Percentiles rank a stretch among this genome's conserved stretches.
phyloP scores from a whole-genome alignment of 2,797 vertebrate genomes.

The Sebastes vulpes region DNA sequence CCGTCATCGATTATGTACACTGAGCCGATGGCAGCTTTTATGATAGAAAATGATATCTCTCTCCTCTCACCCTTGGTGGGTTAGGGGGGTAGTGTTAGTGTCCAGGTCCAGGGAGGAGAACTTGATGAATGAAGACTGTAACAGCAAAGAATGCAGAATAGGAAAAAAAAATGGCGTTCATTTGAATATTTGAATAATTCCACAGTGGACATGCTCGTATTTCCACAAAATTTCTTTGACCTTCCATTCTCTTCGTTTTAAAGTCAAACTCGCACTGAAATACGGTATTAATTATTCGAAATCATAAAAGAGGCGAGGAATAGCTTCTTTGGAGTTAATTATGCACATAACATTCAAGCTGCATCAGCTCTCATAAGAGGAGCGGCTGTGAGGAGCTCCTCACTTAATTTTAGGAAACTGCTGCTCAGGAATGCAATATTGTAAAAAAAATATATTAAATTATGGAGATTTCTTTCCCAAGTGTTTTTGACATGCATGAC shows the following conservation, averaged over 20 bases:
- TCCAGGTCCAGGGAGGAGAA: slow-evolving; percentile 6
- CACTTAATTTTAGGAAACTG: background rate
- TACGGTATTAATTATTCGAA: slow-evolving; percentile 37
- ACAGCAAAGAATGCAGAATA: background rate
- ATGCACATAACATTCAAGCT: slow-evolving; percentile 29
- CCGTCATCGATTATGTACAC: slow-evolving; percentile 24
- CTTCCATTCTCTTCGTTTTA: slow-evolving; percentile 31
- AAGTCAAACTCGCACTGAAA: slow-evolving; percentile 37
- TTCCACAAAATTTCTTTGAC: slow-evolving; percentile 37
- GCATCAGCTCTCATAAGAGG: background rate
- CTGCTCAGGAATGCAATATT: background rate
- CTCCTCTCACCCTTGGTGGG: background rate
- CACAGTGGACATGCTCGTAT: background rate
- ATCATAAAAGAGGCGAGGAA: slow-evolving; percentile 39
- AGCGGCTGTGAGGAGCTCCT: background rate
- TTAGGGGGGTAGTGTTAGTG: background rate
- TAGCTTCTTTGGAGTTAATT: slow-evolving; percentile 34
- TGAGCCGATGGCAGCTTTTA: slow-evolving; percentile 29
- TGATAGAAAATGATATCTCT: slow-evolving; percentile 32
- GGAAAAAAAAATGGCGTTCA: background rate
- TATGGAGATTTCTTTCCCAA: background rate
- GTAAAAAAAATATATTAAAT: background rate
- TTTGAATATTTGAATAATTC: slow-evolving; percentile 56
- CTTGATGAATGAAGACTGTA: slow-evolving; percentile 36
- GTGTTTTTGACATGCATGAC: background rate